A percentile compares a stretch with the other conserved stretches of the same genome.
Conservation (phyloP, 1,140 invertebrate genomes). For the Cydia fagiglandana region DNA sequence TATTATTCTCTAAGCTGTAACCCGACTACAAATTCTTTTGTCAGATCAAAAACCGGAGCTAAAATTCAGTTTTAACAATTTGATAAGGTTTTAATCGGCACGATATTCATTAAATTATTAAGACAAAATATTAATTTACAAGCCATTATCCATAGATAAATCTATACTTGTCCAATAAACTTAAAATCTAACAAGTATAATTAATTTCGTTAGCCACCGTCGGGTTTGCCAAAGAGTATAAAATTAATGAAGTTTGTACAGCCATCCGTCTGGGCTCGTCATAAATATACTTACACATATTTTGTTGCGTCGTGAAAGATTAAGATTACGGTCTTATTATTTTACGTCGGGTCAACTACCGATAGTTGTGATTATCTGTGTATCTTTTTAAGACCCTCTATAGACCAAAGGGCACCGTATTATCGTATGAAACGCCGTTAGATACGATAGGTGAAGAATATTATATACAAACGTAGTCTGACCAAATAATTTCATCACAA, state of each 20-base stretch:
- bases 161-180: background rate
- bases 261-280: background rate
- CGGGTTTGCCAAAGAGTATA: background rate
- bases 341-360: background rate
- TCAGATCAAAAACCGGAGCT: too few relatives aligned
- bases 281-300: background rate
- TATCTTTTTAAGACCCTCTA: too few relatives aligned
- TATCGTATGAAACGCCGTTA: too few relatives aligned
- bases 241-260: constrained; percentile 6
- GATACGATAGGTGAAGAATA: too few relatives aligned
- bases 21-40: too few relatives aligned
- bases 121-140: background rate
- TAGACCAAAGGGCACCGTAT: too few relatives aligned
- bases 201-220: background rate
- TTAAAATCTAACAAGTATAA: background rate
- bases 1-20: too few relatives aligned
- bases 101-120: too few relatives aligned
- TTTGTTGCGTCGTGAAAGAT: background rate
- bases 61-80: too few relatives aligned
- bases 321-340: background rate
- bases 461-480: too few relatives aligned
- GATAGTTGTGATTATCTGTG: background rate
- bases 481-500: too few relatives aligned
- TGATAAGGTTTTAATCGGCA: too few relatives aligned
- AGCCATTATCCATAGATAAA: background rate